Evolutionary conservation across 1,140 invertebrate species (phyloP).

Genomic region (Saccostrea cuccullata): DNA sequence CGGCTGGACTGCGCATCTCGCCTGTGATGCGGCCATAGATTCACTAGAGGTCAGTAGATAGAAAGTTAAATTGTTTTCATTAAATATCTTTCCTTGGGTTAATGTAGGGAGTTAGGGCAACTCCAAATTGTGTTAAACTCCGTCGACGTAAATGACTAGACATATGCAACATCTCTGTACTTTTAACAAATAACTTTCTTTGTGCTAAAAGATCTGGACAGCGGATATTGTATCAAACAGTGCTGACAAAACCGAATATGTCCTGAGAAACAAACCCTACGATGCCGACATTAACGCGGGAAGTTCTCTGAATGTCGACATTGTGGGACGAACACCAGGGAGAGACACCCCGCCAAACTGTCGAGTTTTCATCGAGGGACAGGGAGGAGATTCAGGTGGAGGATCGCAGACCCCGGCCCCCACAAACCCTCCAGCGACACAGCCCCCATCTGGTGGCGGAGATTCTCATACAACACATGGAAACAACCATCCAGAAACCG

Average conservation of each 20-base stretch:
- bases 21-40: constrained; percentile 50
- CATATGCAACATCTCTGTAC: not conserved
- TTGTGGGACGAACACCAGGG: constrained; percentile 11
- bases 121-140: no score
- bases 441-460: not conserved
- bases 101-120: no score
- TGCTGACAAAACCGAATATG: constrained; percentile 20
- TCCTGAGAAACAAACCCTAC: constrained; percentile 36
- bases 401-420: not conserved
- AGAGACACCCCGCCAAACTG: not conserved
- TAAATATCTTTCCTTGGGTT: no score
- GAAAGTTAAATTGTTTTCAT: no score
- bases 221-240: not conserved
- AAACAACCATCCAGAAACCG: not conserved
- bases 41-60: constrained; percentile 46
- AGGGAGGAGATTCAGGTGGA: not conserved
- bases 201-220: constrained; percentile 23
- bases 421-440: not conserved
- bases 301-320: constrained; percentile 4
- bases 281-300: constrained; percentile 13
- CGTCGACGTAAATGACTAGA: not conserved
- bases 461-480: not conserved
- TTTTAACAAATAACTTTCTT: not conserved
- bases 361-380: constrained; percentile 28
- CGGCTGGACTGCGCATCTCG: constrained; percentile 58